Evolutionary conservation across 2,888 invertebrate genomes (phyloP).

Genomic region (Diplazon laetatorius): DNA sequence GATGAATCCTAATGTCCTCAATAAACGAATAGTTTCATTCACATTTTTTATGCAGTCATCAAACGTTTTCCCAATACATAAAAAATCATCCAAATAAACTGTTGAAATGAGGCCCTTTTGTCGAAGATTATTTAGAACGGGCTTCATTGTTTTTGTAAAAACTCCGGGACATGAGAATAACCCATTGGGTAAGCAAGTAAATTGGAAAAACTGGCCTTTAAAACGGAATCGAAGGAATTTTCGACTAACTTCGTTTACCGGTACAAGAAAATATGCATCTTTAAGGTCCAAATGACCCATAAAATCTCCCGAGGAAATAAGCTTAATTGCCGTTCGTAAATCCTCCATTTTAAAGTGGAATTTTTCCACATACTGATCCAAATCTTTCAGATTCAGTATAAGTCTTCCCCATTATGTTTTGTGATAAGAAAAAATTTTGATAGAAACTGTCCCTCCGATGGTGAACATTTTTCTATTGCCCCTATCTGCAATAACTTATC

Average conservation of each 20-base stretch:
- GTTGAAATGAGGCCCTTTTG: slow-evolving; percentile 14
- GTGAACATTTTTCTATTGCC: slow-evolving; percentile 23
- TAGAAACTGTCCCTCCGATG: slow-evolving; percentile 25
- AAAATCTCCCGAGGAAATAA: slow-evolving; percentile 37
- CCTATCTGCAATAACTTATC: slow-evolving; percentile 19
- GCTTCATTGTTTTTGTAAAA: slow-evolving; percentile 32
- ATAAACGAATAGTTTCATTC: slow-evolving; percentile 14
- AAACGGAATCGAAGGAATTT: slow-evolving; percentile 33
- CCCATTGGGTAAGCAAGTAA: slow-evolving; percentile 39
- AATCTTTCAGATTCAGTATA: slow-evolving; percentile 62
- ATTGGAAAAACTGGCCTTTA: slow-evolving; percentile 25
- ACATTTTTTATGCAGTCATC: slow-evolving; percentile 21
- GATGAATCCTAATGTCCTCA: slow-evolving; percentile 29
- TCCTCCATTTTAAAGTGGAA: slow-evolving; percentile 67
- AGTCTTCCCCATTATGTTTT: slow-evolving; percentile 36
- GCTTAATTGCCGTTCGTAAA: slow-evolving; percentile 57
- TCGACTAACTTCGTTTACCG: slow-evolving; percentile 56
- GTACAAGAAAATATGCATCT: slow-evolving; percentile 56
- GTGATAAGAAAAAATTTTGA: not conserved
- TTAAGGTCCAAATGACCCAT: slow-evolving; percentile 54
- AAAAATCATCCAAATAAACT: slow-evolving; percentile 44
- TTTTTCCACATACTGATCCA: slow-evolving; percentile 42
- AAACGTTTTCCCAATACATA: slow-evolving; percentile 12
- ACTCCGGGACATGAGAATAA: slow-evolving; percentile 29
- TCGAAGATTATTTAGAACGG: slow-evolving; percentile 20